These are phyloP conservation scores for Parnassius apollo DNA, from an alignment of 2,888 invertebrate genomes.

Conservation along the genomic window DNA sequence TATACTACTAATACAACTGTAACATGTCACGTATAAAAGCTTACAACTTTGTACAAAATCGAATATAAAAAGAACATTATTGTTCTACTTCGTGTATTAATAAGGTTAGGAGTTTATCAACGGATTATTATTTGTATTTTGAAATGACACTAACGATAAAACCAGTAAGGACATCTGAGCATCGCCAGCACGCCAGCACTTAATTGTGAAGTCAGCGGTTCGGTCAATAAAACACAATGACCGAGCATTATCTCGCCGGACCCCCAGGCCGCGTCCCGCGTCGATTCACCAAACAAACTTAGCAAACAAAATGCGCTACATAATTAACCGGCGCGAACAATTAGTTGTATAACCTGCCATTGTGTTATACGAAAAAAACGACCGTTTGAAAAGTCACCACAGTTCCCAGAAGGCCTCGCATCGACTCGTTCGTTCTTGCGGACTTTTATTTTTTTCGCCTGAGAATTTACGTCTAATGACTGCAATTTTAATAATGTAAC, in stretches of 20 bases:
- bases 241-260: conserved; percentile 28
- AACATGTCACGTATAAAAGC: no score
- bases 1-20: no score
- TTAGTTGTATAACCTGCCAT: conserved; percentile 72
- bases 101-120: no score
- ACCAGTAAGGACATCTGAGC: conserved; percentile 34
- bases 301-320: conserved; percentile 61
- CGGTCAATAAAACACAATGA: conserved; percentile 34
- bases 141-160: conserved; percentile 31
- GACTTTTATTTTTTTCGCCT: conserved; percentile 61
- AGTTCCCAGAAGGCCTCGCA: conserved; percentile 72
- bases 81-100: no score
- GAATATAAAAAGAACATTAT: no score
- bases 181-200: conserved; percentile 29
- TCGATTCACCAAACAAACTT: conserved; percentile 38
- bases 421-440: conserved; percentile 48
- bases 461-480: conserved; percentile 69
- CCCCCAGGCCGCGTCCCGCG: conserved; percentile 26
- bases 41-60: no score
- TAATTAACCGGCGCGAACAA: conserved; percentile 64
- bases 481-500: conserved; percentile 55
- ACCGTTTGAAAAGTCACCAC: conserved; percentile 43
- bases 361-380: conserved; percentile 58
- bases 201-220: conserved; percentile 46
- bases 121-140: no score